Evolutionary conservation across 2,797 vertebrate species (phyloP).

Genomic region (Myotis planiceps): DNA sequence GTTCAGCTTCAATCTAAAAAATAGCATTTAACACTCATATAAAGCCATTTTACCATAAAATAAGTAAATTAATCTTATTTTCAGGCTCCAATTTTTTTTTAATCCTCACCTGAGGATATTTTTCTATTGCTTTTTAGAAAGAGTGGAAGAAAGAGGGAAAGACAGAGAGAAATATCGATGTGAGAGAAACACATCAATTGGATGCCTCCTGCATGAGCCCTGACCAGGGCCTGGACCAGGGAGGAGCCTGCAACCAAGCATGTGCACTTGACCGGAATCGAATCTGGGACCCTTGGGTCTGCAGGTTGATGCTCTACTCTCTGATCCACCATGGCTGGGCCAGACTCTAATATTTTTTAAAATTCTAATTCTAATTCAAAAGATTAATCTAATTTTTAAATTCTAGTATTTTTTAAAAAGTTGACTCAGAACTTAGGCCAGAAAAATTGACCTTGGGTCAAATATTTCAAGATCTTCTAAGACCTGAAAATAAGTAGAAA

Average conservation of each 20-base stretch:
- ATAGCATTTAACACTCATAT: neutral
- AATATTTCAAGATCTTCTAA: slow-evolving; percentile 24
- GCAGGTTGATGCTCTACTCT: no score
- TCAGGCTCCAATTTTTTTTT: neutral
- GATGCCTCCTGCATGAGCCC: no score
- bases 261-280: no score
- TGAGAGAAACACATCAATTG: no score
- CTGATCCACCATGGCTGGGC: no score
- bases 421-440: neutral
- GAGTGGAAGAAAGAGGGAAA: no score
- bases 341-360: neutral
- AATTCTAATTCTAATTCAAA: neutral
- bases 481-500: slow-evolving; percentile 12
- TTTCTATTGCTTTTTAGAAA: no score
- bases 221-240: no score
- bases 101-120: neutral
- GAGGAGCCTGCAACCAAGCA: no score
- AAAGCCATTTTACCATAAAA: neutral
- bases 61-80: neutral
- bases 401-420: neutral
- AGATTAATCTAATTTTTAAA: neutral
- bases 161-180: no score
- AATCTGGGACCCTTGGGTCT: no score
- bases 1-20: slow-evolving; percentile 85
- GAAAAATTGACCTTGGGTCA: slow-evolving; percentile 25